These are phyloP conservation scores for Sturnus vulgaris DNA, from an alignment of 2,113 vertebrate species.

Conservation along the genomic window DNA sequence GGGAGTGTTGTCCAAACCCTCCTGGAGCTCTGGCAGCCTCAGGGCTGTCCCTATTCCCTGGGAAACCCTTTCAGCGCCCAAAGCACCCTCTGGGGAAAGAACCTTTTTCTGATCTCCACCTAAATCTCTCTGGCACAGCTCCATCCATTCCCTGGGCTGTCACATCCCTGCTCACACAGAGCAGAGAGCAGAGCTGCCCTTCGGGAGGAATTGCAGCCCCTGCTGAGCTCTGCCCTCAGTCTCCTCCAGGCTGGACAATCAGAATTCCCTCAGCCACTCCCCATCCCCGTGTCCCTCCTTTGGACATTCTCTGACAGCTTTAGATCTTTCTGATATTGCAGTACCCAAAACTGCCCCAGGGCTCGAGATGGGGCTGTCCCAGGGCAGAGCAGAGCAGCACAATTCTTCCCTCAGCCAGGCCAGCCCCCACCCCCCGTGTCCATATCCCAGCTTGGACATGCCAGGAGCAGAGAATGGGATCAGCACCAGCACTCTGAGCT, in stretches of 20 bases:
- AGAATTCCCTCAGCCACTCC: not conserved
- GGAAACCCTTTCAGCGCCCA: accelerated
- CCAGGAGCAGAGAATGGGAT: not conserved
- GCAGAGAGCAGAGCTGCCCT: not conserved
- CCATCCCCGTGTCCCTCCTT: accelerated
- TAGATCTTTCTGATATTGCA: not conserved
- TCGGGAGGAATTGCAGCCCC: not conserved
- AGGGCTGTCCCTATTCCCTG: accelerated
- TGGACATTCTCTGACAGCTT: not conserved
- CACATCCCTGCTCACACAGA: not conserved
- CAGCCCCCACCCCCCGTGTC: not conserved
- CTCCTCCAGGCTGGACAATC: not conserved
- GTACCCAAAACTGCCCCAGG: not conserved
- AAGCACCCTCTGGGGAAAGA: not conserved
- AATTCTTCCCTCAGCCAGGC: not conserved
- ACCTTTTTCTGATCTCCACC: accelerated
- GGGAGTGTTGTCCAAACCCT: accelerated
- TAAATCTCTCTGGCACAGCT: not conserved
- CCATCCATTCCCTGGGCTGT: accelerated
- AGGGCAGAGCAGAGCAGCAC: not conserved
- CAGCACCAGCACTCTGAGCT: not conserved
- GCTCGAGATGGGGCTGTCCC: not conserved
- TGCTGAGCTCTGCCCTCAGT: not conserved
- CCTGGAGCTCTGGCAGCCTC: not conserved
- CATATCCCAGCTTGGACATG: accelerated